These are phyloP conservation scores for Maccullochella peelii DNA, from an alignment of 2,113 vertebrate species.

Conservation along the genomic window DNA sequence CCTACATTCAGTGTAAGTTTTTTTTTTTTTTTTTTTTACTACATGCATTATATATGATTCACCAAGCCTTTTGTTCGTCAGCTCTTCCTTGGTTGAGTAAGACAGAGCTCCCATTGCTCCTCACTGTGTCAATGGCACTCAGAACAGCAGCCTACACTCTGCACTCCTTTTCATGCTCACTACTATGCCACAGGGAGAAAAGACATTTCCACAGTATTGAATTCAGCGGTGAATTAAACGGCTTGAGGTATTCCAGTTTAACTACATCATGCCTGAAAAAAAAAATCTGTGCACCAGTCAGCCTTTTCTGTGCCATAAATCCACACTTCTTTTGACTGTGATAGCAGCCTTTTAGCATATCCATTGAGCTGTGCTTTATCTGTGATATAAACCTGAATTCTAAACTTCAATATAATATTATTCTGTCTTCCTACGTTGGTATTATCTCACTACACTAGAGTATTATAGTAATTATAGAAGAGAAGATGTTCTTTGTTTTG, in stretches of 20 bases:
- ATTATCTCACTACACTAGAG: slow-evolving; percentile 10
- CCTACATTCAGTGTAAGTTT: neutral
- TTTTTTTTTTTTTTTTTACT: neutral
- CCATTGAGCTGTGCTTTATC: slow-evolving; percentile 6
- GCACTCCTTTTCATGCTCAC: slow-evolving; percentile 43
- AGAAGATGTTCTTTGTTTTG: slow-evolving; percentile 13
- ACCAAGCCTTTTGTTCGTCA: neutral
- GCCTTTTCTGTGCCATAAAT: neutral
- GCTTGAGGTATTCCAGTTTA: slow-evolving; percentile 44
- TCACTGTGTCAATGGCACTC: slow-evolving; percentile 34
- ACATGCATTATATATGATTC: slow-evolving; percentile 22
- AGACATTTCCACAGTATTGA: slow-evolving; percentile 31
- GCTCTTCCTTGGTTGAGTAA: slow-evolving; percentile 11
- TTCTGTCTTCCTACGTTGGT: neutral
- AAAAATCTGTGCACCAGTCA: slow-evolving; percentile 6
- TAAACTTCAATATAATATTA: slow-evolving; percentile 5
- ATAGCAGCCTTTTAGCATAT: slow-evolving; percentile 28
- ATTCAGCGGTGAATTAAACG: slow-evolving; percentile 51
- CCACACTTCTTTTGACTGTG: slow-evolving; percentile 25
- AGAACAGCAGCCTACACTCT: slow-evolving; percentile 40
- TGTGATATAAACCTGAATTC: slow-evolving; percentile 2
- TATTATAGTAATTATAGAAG: slow-evolving; percentile 16
- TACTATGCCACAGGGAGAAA: slow-evolving; percentile 6
- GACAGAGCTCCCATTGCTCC: slow-evolving; percentile 36
- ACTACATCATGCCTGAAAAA: slow-evolving; percentile 11